These are phyloP conservation scores for Timema cristinae DNA, from an alignment of 2,888 invertebrate species.

Conservation along the genomic window DNA sequence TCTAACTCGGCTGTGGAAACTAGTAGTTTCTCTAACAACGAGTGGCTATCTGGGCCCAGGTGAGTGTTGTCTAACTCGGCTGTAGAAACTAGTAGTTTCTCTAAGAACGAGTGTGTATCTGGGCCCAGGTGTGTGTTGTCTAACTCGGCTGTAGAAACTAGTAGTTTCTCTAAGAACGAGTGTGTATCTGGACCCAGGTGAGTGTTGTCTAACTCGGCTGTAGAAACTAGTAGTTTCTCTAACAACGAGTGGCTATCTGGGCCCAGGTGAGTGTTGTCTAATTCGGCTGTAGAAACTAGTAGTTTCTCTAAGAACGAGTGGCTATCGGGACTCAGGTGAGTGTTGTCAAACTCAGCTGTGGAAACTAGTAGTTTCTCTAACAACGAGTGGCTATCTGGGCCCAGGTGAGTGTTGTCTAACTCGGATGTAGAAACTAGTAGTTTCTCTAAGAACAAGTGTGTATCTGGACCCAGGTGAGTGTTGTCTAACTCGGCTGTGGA, in stretches of 20 bases:
- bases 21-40: too few relatives aligned
- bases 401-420: constrained; percentile 62
- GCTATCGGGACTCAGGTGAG: constrained; percentile 87
- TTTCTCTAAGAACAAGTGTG: too few relatives aligned
- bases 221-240: too few relatives aligned
- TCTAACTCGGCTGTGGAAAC: not conserved
- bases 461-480: constrained; percentile 81
- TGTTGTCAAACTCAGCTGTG: constrained; percentile 28
- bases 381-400: too few relatives aligned
- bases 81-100: not conserved
- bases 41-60: too few relatives aligned
- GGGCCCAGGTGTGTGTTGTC: constrained; percentile 70
- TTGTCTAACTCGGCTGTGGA: constrained; percentile 1
- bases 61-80: constrained; percentile 47
- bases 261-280: constrained; percentile 67
- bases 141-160: not conserved
- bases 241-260: too few relatives aligned
- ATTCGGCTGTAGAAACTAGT: not conserved
- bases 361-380: too few relatives aligned
- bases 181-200: too few relatives aligned
- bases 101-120: too few relatives aligned
- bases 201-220: constrained; percentile 39
- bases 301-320: too few relatives aligned
- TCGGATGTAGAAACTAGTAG: not conserved
- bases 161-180: too few relatives aligned